A percentile compares a stretch with the other conserved stretches of the same genome.
These are phyloP conservation scores for Hippocampus kuda DNA, from an alignment of 2,797 vertebrate genomes.

Conservation along the genomic window DNA sequence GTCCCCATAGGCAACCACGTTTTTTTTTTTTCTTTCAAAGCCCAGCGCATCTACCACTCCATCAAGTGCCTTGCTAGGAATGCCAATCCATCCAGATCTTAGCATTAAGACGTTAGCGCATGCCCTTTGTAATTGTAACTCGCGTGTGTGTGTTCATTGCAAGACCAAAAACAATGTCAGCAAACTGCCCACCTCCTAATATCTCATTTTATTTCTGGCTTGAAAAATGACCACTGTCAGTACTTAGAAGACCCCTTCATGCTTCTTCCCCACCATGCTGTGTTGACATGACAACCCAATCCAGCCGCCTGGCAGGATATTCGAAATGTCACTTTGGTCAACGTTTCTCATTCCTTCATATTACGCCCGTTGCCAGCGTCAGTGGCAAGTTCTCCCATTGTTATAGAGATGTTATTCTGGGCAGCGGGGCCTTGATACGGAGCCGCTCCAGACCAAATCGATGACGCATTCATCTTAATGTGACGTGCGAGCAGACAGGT, in stretches of 20 bases:
- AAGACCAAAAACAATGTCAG: neutral
- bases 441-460: conserved; percentile 55
- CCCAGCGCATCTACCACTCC: conserved; percentile 52
- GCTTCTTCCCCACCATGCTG: neutral
- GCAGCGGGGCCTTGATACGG: conserved; percentile 55
- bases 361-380: neutral
- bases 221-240: neutral
- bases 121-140: neutral
- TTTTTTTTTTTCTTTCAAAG: conserved; percentile 43
- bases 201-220: neutral
- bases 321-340: conserved; percentile 24
- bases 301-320: neutral
- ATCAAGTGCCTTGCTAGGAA: conserved; percentile 60
- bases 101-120: no score
- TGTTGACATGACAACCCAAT: conserved; percentile 8
- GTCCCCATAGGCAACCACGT: conserved; percentile 54
- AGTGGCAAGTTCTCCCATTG: conserved; percentile 24
- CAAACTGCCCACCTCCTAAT: neutral
- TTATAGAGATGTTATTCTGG: conserved; percentile 56
- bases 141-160: neutral
- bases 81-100: conserved; percentile 47
- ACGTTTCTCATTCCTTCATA: conserved; percentile 22
- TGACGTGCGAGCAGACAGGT: conserved; percentile 54
- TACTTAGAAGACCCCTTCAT: neutral
- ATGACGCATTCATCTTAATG: conserved; percentile 56